Conservation (phyloP, 2,888 invertebrate genomes). For the Aporophyla nigra region DNA sequence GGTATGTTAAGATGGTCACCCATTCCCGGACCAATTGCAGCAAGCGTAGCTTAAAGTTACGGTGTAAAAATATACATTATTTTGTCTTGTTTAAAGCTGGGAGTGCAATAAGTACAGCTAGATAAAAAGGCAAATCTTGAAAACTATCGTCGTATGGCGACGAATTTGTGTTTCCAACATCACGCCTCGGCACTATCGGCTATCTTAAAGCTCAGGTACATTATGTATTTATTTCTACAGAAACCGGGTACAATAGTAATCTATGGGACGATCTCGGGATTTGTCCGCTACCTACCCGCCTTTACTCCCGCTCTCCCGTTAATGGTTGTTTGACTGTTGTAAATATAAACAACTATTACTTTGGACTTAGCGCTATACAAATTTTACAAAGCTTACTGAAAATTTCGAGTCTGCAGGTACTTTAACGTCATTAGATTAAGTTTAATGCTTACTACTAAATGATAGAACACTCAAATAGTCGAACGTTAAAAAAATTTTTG, state of each 20-base stretch:
- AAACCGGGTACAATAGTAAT: slow-evolving; percentile 39
- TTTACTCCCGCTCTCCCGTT: slow-evolving; percentile 47
- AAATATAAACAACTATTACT: slow-evolving; percentile 53
- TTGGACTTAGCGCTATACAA: slow-evolving; percentile 14
- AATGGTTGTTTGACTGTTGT: slow-evolving; percentile 47
- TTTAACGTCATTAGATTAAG: neutral
- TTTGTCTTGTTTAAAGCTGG: neutral
- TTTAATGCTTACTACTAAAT: neutral
- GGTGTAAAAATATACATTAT: neutral
- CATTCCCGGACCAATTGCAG: no score
- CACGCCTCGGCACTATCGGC: neutral
- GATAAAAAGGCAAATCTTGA: neutral
- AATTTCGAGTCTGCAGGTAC: neutral
- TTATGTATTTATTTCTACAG: slow-evolving; percentile 45
- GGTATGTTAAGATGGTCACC: no score
- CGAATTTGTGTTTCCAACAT: neutral
- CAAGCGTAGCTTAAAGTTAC: no score
- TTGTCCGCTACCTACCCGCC: slow-evolving; percentile 24
- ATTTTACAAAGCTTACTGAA: slow-evolving; percentile 18
- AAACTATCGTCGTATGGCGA: neutral
- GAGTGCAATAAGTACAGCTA: neutral
- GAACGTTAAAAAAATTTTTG: neutral
- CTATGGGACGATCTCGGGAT: slow-evolving; percentile 35
- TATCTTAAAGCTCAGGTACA: slow-evolving; percentile 20
- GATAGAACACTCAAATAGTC: neutral